Base-by-base conservation (phyloP, 2,888 invertebrate genomes). In the Cordilura impudica region DNA sequence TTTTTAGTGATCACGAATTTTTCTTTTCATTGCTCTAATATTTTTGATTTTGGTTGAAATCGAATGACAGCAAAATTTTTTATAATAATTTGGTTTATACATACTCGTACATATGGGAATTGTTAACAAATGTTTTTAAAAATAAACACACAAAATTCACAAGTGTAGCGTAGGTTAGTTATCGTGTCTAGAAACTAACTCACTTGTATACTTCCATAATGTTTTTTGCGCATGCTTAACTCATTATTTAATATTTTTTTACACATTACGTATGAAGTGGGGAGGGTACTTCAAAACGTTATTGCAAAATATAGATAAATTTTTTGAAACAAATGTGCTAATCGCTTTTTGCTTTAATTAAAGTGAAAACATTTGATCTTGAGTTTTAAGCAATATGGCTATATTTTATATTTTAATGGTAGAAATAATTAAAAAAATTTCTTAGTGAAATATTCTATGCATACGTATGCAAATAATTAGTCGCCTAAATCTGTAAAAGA, bases 141-240 rank as follows among this genome's bases (percentile, higher is more conserved):
- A 23, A 29, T 49, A 12, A 35, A 23, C n/a, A 35, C 14, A 23
- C 29, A 65, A 51, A 45, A 39, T 26, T 49, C 49, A 53, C 53
- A 43, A 53, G 29, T 51, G 47, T 73, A 67, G 73, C 63, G 78
- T 78, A 78, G 78, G 73, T 78, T 69, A 73, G 72, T 67, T 6
- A 72, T 78, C 56, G 49, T 29, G n/a, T 23, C 16, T 51, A 49
- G 26, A 58, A 1, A 53, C 29, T 56, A n/a, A 31, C 54, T 8
- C 14, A 39, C 14, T n/a, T n/a, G n/a, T n/a, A n/a, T n/a, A 69
- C 39, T 39, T 49, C 18, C 43, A 16, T 16, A 14, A 18, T 26
- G 29, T 60, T 26, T 54, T 78, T 69, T 74, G 60, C 63, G 65
- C 53, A 70, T 78, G 74, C 69, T 63, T 70, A 70, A 63, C 58